Conservation (phyloP, 2,888 invertebrate species). For the Lycocerus yunnanus region DNA sequence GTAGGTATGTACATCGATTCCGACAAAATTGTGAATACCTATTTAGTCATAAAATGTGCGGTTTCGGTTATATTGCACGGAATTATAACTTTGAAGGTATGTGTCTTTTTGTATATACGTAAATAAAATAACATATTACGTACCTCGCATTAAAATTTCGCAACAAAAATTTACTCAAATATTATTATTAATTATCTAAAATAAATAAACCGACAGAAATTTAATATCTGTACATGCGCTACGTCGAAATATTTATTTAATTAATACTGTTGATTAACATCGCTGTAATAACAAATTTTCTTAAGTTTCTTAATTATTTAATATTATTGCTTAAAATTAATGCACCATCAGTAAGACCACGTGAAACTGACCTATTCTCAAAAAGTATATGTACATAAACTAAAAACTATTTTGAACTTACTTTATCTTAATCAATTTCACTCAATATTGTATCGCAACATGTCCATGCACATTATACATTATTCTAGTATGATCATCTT, state of each 20-base stretch:
- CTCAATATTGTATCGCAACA: too few relatives aligned
- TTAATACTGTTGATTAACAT: background rate
- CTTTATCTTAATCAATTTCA: background rate
- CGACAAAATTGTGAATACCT: background rate
- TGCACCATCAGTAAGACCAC: background rate
- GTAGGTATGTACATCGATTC: background rate
- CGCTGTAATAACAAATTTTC: background rate
- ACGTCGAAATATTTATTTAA: background rate
- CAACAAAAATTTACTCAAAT: background rate
- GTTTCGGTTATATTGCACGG: background rate
- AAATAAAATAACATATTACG: background rate
- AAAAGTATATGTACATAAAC: background rate
- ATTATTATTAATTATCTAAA: background rate
- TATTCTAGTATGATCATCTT: too few relatives aligned
- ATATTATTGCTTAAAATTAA: too few relatives aligned
- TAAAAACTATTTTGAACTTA: background rate
- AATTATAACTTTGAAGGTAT: background rate
- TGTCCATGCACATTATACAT: too few relatives aligned
- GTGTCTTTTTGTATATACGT: background rate
- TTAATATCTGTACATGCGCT: too few relatives aligned
- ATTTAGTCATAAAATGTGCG: background rate
- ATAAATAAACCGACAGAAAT: background rate
- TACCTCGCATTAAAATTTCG: background rate
- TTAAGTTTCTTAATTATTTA: background rate
- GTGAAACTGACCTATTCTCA: background rate